Percentiles rank a stretch among this genome's conserved stretches.
phyloP scores from a whole-genome alignment of 2,888 invertebrate genomes.

The Ophion ventricosus region DNA sequence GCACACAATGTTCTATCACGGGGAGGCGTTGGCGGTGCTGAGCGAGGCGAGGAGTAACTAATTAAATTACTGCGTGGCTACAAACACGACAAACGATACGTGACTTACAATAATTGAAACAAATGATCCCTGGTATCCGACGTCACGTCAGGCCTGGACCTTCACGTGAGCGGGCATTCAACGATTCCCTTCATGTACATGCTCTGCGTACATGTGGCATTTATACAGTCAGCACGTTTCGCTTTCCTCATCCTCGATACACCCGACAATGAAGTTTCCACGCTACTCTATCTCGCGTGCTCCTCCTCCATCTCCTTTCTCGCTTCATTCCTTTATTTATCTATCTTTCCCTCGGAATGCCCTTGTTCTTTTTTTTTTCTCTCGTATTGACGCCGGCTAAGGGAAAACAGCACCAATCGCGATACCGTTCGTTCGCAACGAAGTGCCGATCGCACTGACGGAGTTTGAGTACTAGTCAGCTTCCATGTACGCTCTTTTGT shows the following conservation, averaged over 20 bases:
- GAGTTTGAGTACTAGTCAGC: constrained; percentile 68
- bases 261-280: constrained; percentile 48
- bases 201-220: constrained; percentile 39
- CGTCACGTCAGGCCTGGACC: constrained; percentile 69
- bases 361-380: constrained; percentile 12
- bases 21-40: constrained; percentile 62
- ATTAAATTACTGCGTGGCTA: constrained; percentile 75
- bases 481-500: not conserved
- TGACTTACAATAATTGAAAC: constrained; percentile 81
- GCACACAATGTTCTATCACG: constrained; percentile 70
- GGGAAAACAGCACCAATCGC: constrained; percentile 69
- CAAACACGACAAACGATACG: constrained; percentile 75
- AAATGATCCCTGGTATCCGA: constrained; percentile 74
- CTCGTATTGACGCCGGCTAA: constrained; percentile 33
- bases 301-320: constrained; percentile 1
- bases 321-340: not conserved
- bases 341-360: constrained; percentile 19
- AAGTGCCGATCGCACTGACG: constrained; percentile 61
- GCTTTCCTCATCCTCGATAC: constrained; percentile 48
- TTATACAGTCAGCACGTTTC: constrained; percentile 59
- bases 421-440: constrained; percentile 70
- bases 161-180: constrained; percentile 68
- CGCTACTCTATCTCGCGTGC: constrained; percentile 32
- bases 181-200: constrained; percentile 60
- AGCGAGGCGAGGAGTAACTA: constrained; percentile 68